Percentiles rank a stretch among this genome's conserved stretches.
These are phyloP conservation scores for Sebastes matsubarae DNA, from an alignment of 2,797 vertebrate genomes.

Conservation along the genomic window DNA sequence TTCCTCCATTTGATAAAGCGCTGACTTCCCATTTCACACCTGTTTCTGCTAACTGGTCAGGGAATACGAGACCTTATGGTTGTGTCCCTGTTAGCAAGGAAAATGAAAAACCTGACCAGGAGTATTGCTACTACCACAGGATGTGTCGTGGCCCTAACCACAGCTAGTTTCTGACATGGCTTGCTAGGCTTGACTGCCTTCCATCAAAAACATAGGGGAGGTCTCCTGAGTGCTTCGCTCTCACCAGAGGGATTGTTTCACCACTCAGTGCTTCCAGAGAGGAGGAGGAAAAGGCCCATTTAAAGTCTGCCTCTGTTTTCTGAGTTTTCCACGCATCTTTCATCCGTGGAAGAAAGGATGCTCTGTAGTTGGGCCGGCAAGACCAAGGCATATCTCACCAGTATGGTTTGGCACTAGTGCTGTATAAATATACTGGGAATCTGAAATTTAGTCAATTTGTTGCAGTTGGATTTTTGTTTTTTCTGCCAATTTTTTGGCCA, in stretches of 20 bases:
- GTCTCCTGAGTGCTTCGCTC: constrained; percentile 26
- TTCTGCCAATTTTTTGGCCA: not conserved
- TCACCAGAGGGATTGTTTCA: constrained; percentile 30
- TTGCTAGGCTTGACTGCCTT: constrained; percentile 37
- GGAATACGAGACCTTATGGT: constrained; percentile 9
- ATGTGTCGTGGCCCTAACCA: constrained; percentile 5
- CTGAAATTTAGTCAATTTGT: not conserved
- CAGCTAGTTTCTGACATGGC: constrained; percentile 29
- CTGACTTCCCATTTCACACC: constrained; percentile 10
- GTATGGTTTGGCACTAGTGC: not conserved
- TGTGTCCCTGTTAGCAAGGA: constrained; percentile 1
- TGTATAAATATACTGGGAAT: not conserved
- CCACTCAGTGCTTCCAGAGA: constrained; percentile 9
- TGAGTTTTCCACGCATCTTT: not conserved
- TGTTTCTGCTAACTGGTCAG: constrained; percentile 27
- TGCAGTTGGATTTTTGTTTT: not conserved
- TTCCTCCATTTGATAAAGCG: constrained; percentile 6
- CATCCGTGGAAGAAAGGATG: not conserved
- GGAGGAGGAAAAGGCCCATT: constrained; percentile 5
- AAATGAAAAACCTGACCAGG: constrained; percentile 21
- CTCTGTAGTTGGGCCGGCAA: not conserved
- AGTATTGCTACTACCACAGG: not conserved
- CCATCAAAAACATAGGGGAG: constrained; percentile 25
- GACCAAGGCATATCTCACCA: not conserved
- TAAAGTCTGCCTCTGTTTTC: not conserved